Conservation (phyloP, 2,888 invertebrate species). For the Cheilosia vulpina region DNA sequence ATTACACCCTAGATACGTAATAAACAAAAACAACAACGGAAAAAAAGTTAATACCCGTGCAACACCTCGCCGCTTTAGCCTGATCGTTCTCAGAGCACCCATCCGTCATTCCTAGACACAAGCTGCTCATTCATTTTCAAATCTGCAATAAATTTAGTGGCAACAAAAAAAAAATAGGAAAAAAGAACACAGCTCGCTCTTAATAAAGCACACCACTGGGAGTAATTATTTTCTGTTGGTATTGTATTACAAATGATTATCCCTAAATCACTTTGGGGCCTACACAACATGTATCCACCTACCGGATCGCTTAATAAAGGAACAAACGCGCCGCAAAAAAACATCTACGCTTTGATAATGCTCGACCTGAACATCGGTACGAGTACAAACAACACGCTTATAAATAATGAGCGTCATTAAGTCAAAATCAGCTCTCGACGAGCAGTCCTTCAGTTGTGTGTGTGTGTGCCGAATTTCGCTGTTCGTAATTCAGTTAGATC, state of each 20-base stretch:
- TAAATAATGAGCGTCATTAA: slow-evolving; percentile 72
- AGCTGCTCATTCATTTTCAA: slow-evolving; percentile 60
- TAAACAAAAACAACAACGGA: slow-evolving; percentile 58
- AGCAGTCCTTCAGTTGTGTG: slow-evolving; percentile 12
- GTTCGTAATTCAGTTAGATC: slow-evolving; percentile 58
- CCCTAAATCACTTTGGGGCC: slow-evolving; percentile 64
- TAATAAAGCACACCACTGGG: slow-evolving; percentile 71
- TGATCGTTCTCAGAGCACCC: slow-evolving; percentile 39
- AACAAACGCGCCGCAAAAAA: slow-evolving; percentile 13
- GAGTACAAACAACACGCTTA: slow-evolving; percentile 29
- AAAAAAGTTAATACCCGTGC: slow-evolving; percentile 35
- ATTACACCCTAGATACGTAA: slow-evolving; percentile 57
- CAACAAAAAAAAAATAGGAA: slow-evolving; percentile 14
- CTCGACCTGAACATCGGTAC: background rate
- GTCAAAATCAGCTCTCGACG: slow-evolving; percentile 66
- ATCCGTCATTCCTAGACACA: slow-evolving; percentile 66
- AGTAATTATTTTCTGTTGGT: slow-evolving; percentile 72
- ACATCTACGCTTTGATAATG: background rate
- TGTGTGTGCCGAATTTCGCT: slow-evolving; percentile 31
- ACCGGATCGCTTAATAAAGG: slow-evolving; percentile 36
- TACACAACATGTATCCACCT: background rate
- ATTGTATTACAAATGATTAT: slow-evolving; percentile 73
- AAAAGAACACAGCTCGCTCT: slow-evolving; percentile 19
- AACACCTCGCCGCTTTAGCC: slow-evolving; percentile 22
- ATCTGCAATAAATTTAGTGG: slow-evolving; percentile 58